These are phyloP conservation scores for Epinephelus moara DNA, from an alignment of 2,113 vertebrate species.

Conservation along the genomic window DNA sequence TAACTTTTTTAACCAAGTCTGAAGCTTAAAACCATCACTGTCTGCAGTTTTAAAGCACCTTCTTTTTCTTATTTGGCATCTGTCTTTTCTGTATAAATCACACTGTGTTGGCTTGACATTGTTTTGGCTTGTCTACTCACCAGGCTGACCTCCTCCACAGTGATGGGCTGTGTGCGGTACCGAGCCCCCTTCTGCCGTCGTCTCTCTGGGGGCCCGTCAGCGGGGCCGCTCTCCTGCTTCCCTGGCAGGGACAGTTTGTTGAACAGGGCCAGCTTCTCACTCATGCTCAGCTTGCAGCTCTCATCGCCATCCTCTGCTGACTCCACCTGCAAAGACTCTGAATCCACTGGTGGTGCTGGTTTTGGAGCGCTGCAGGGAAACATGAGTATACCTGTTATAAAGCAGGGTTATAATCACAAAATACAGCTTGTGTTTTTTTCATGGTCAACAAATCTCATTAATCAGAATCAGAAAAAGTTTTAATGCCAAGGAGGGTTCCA, in stretches of 20 bases:
- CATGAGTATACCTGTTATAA: neutral
- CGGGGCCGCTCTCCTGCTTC: constrained; percentile 7
- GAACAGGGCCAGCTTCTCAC: constrained; percentile 87
- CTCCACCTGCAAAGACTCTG: constrained; percentile 43
- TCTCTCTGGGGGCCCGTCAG: constrained; percentile 64
- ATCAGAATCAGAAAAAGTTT: no score
- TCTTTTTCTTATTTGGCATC: neutral
- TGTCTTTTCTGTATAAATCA: neutral
- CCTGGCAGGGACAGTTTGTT: constrained; percentile 79
- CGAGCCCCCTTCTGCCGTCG: constrained; percentile 84
- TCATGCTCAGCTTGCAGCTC: constrained; percentile 83
- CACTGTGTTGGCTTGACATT: neutral
- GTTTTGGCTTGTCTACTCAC: constrained; percentile 55
- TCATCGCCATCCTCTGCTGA: constrained; percentile 71
- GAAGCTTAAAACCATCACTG: neutral
- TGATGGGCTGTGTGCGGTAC: constrained; percentile 86
- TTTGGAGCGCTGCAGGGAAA: constrained; percentile 59
- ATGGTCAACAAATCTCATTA: no score
- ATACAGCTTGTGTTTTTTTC: no score
- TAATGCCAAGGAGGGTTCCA: no score
- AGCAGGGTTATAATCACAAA: neutral
- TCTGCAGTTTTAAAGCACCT: neutral
- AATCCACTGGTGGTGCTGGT: constrained; percentile 49
- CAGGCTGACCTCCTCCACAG: constrained; percentile 83
- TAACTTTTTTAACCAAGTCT: neutral